These are phyloP conservation scores for Buathra laborator DNA, from an alignment of 2,888 invertebrate genomes.

Conservation along the genomic window DNA sequence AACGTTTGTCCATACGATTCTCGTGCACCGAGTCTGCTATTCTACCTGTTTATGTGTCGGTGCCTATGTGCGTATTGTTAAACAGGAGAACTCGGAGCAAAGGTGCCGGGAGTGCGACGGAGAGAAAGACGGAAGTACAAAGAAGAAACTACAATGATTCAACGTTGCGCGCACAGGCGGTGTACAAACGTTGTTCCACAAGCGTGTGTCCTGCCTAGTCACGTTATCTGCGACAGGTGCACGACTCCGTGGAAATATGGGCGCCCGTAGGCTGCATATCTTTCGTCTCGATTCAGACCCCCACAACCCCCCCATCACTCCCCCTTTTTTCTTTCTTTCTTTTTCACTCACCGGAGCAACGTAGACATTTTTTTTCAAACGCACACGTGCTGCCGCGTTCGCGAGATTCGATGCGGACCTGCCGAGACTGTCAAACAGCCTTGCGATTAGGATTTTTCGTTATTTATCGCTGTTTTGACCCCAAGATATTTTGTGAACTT, in stretches of 20 bases:
- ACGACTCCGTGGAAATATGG: constrained; percentile 74
- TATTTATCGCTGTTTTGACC: not conserved
- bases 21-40: constrained; percentile 8
- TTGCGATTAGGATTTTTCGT: constrained; percentile 8
- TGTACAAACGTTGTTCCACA: constrained; percentile 15
- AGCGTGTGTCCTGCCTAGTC: constrained; percentile 65
- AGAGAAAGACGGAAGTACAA: constrained; percentile 38
- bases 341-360: constrained; percentile 33
- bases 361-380: constrained; percentile 37
- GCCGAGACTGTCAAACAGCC: not conserved
- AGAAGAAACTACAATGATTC: constrained; percentile 48
- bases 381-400: constrained; percentile 16
- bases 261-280: constrained; percentile 69
- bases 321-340: constrained; percentile 28
- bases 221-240: constrained; percentile 75
- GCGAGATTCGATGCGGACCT: constrained; percentile 14
- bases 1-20: constrained; percentile 23
- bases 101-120: not conserved
- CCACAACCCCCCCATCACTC: too few species aligned
- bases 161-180: constrained; percentile 33
- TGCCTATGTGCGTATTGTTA: constrained; percentile 9
- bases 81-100: constrained; percentile 27
- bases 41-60: not conserved
- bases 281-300: constrained; percentile 51
- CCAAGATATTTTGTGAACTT: not conserved